Evolutionary conservation across 2,113 vertebrate genomes (phyloP).

Genomic region (rabbit (Oryctolagus cuniculus)): DNA sequence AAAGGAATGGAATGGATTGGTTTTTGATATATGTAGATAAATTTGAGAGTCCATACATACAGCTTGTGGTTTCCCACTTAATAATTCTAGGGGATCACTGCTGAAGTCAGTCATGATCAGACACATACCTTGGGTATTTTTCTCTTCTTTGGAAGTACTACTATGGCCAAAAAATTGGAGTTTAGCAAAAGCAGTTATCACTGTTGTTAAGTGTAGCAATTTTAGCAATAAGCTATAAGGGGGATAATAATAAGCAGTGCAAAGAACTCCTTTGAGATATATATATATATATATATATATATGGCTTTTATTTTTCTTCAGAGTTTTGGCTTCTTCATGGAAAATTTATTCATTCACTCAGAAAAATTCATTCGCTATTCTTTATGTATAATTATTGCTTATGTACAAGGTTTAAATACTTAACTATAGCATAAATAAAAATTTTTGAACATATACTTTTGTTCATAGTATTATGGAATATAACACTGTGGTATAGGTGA

Average conservation of each 20-base stretch:
- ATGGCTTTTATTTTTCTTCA: not conserved
- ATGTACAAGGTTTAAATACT: slow-evolving; percentile 46
- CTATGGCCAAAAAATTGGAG: not conserved
- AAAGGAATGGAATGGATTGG: not conserved
- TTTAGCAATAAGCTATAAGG: not conserved
- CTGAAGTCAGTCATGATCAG: not conserved
- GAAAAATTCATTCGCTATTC: not conserved
- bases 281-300: not conserved
- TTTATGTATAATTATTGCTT: slow-evolving; percentile 12
- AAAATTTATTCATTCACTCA: not conserved
- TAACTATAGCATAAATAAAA: not conserved
- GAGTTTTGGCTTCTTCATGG: slow-evolving; percentile 20
- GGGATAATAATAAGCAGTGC: not conserved
- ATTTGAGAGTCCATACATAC: not conserved
- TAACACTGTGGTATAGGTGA: not conserved
- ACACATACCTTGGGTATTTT: not conserved
- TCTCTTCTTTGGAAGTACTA: not conserved
- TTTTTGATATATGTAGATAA: not conserved
- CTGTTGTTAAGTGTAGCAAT: not conserved
- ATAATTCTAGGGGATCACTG: not conserved
- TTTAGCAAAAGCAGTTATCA: slow-evolving; percentile 15
- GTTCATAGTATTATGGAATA: not conserved
- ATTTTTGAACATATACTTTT: slow-evolving; percentile 24
- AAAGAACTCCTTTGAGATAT: not conserved
- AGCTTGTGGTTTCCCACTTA: not conserved